These are phyloP conservation scores for Ectemnius continuus DNA, from an alignment of 2,888 invertebrate species.

Conservation along the genomic window DNA sequence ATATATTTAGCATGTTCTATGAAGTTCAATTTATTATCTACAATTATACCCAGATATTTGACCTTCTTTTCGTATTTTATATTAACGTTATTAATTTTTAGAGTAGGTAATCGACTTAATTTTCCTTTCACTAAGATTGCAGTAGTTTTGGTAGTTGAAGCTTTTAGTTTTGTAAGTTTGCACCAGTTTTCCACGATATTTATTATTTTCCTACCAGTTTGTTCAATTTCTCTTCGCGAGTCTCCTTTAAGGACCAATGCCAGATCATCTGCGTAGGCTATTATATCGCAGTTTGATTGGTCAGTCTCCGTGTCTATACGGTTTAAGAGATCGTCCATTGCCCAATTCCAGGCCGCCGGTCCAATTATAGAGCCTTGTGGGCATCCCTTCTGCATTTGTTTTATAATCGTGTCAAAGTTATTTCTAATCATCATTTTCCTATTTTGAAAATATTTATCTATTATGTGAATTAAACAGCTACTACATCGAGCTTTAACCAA, in stretches of 20 bases:
- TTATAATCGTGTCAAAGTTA: not conserved
- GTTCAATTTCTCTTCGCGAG: conserved; percentile 7
- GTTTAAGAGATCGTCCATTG: conserved; percentile 30
- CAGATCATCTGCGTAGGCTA: conserved; percentile 41
- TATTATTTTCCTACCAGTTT: too few relatives aligned
- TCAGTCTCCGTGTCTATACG: not conserved
- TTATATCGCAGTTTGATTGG: not conserved
- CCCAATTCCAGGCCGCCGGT: conserved; percentile 3
- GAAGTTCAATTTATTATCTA: conserved; percentile 24
- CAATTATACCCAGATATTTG: conserved; percentile 23
- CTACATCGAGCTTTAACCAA: conserved; percentile 7
- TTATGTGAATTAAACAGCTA: not conserved
- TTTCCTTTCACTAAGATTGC: conserved; percentile 31
- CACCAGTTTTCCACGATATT: too few relatives aligned
- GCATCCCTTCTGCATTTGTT: conserved; percentile 8
- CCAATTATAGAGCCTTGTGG: conserved; percentile 16
- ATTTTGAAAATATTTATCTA: conserved; percentile 11
- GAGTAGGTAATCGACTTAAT: not conserved
- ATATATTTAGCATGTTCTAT: conserved; percentile 7
- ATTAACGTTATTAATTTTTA: not conserved
- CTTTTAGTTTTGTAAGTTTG: conserved; percentile 11
- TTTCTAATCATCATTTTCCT: not conserved
- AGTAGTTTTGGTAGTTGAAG: conserved; percentile 7
- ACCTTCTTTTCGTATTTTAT: not conserved
- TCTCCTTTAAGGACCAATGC: conserved; percentile 21